phyloP scores from a whole-genome alignment of 2,113 vertebrate species.

The Balaeniceps rex region DNA sequence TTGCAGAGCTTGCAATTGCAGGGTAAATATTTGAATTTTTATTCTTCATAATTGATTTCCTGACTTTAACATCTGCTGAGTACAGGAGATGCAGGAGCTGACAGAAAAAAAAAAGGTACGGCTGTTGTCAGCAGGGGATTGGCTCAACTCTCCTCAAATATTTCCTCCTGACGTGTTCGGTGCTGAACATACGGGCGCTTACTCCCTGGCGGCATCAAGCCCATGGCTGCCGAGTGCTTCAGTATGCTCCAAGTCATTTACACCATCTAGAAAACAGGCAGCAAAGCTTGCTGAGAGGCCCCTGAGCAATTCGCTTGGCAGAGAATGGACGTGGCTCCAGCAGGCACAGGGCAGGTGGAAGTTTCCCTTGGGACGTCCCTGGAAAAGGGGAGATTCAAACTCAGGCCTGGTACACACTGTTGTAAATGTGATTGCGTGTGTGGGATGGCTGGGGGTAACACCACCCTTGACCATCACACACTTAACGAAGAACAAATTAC shows the following conservation, averaged over 20 bases:
- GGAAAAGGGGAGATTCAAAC: background rate
- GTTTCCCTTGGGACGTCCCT: background rate
- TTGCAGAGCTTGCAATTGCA: background rate
- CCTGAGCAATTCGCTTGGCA: background rate
- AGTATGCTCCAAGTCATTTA: background rate
- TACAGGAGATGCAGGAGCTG: background rate
- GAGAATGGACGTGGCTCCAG: background rate
- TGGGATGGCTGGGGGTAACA: background rate
- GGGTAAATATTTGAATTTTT: background rate
- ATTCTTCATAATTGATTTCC: background rate
- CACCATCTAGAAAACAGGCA: background rate
- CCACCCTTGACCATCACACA: background rate
- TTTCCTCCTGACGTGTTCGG: accelerated
- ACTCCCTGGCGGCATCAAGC: background rate
- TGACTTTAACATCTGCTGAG: background rate
- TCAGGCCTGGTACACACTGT: background rate
- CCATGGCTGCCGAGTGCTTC: accelerated
- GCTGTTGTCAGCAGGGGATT: background rate
- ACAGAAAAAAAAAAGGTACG: background rate
- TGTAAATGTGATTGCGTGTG: background rate
- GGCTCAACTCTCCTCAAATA: background rate
- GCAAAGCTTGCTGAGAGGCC: background rate
- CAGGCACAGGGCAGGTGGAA: background rate
- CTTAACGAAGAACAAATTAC: background rate
- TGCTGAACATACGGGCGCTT: background rate